These are phyloP conservation scores for Zaprionus capensis DNA, from an alignment of 1,140 invertebrate species.

Conservation along the genomic window DNA sequence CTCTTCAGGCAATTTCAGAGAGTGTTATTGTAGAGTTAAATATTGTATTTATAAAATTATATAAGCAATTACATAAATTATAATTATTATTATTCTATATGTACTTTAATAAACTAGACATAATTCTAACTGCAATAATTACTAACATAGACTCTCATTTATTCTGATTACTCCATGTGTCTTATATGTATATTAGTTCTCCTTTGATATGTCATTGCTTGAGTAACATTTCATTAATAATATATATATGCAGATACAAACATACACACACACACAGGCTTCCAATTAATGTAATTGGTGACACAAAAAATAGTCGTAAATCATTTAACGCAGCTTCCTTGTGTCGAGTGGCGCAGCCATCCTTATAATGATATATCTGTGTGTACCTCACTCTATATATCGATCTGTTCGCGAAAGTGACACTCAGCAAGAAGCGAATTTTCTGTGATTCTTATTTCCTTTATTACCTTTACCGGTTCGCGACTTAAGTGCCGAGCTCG, in stretches of 20 bases:
- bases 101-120: background rate
- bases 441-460: conserved; percentile 23
- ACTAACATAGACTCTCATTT: background rate
- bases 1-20: background rate
- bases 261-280: background rate
- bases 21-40: too few species aligned
- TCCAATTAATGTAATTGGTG: conserved; percentile 57
- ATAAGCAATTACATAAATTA: background rate
- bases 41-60: too few species aligned
- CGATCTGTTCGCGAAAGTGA: conserved; percentile 39
- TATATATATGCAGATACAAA: conserved; percentile 11
- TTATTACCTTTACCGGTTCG: conserved; percentile 67
- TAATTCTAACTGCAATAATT: background rate
- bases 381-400: conserved; percentile 25
- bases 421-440: conserved; percentile 26
- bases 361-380: conserved; percentile 12
- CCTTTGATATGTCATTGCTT: background rate
- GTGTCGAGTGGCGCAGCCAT: background rate
- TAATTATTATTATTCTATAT: background rate
- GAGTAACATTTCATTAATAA: conserved; percentile 10
- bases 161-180: background rate
- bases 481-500: conserved; percentile 51
- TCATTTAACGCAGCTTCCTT: conserved; percentile 42
- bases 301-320: conserved; percentile 52
- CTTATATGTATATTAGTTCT: background rate